These are phyloP conservation scores for Nestor notabilis DNA, from an alignment of 2,113 vertebrate species.

Conservation along the genomic window DNA sequence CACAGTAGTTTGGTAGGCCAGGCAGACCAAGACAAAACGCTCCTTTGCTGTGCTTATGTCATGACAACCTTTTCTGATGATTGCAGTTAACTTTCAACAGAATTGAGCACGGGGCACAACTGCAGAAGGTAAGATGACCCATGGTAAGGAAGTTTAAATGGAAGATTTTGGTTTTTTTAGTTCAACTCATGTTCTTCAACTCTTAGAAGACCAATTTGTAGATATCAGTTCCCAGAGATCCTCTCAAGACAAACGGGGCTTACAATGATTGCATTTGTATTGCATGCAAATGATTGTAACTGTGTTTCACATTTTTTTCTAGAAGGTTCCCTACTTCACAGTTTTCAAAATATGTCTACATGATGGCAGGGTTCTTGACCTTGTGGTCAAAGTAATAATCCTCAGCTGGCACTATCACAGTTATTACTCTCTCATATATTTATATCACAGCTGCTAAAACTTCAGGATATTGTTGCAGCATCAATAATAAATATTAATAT, in stretches of 20 bases:
- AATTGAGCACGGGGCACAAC: not conserved
- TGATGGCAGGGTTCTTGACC: not conserved
- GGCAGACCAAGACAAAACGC: not conserved
- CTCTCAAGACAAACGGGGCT: not conserved
- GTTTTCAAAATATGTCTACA: not conserved
- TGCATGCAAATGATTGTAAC: not conserved
- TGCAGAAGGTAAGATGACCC: not conserved
- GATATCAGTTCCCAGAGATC: not conserved
- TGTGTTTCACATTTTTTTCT: not conserved
- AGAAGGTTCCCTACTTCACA: not conserved
- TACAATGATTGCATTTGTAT: not conserved
- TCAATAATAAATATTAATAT: slow-evolving; percentile 56
- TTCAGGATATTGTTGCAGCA: slow-evolving; percentile 21
- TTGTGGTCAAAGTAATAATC: not conserved
- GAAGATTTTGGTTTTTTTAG: not conserved
- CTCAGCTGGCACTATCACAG: not conserved
- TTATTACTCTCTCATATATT: not conserved
- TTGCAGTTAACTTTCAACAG: not conserved
- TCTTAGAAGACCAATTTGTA: not conserved
- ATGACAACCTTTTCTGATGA: not conserved
- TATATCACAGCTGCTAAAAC: not conserved
- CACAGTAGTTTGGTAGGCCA: not conserved
- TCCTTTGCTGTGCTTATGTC: not conserved
- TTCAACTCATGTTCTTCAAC: not conserved
- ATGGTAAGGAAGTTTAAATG: not conserved